phyloP scores from a whole-genome alignment of 2,797 vertebrate genomes.

The Scarus forsteni region DNA sequence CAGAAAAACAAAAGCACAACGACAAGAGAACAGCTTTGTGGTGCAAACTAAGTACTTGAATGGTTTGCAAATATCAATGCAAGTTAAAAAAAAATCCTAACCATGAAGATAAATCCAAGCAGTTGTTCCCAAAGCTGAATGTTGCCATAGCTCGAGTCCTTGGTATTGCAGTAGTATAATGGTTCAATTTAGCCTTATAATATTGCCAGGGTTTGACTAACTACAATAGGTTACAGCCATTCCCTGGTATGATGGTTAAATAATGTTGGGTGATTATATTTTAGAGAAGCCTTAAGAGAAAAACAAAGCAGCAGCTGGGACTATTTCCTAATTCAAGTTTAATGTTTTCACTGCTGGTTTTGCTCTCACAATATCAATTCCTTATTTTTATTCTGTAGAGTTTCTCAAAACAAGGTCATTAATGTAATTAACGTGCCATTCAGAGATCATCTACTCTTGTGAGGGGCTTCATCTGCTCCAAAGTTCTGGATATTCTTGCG shows the following conservation, averaged over 20 bases:
- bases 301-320: constrained; percentile 13
- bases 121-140: constrained; percentile 2
- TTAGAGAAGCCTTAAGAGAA: constrained; percentile 14
- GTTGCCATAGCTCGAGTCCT: neutral
- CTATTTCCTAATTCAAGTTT: constrained; percentile 8
- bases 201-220: constrained; percentile 26
- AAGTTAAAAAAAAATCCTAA: neutral
- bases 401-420: constrained; percentile 50
- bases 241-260: constrained; percentile 7
- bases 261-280: constrained; percentile 10
- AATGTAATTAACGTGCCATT: constrained; percentile 47
- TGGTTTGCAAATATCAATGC: constrained; percentile 10
- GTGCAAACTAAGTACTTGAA: constrained; percentile 7
- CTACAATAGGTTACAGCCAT: constrained; percentile 15
- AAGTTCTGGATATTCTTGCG: constrained; percentile 4
- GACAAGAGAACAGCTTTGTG: neutral
- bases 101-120: neutral
- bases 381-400: constrained; percentile 3
- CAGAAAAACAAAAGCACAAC: constrained; percentile 8
- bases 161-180: constrained; percentile 22
- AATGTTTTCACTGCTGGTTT: constrained; percentile 25
- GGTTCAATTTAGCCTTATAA: constrained; percentile 39
- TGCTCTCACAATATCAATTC: constrained; percentile 12
- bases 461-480: neutral
- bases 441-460: constrained; percentile 28